phyloP scores from a whole-genome alignment of 2,888 invertebrate genomes.

The Diarsia mendica region DNA sequence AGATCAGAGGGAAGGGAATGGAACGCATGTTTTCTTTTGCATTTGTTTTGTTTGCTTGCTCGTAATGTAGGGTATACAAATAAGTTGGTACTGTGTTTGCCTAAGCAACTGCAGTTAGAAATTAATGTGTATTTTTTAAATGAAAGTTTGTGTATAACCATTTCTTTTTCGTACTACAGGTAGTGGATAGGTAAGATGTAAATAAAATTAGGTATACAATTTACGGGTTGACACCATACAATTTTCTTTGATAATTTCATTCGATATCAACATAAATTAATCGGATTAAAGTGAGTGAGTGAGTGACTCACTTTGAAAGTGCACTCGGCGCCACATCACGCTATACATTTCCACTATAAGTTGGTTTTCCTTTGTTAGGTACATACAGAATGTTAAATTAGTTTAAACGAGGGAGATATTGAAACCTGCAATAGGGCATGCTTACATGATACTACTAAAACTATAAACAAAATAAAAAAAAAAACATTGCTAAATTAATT shows the following conservation, averaged over 20 bases:
- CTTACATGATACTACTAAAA: too few relatives aligned
- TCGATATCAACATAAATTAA: slow-evolving; percentile 41
- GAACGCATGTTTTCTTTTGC: slow-evolving; percentile 15
- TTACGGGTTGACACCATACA: background rate
- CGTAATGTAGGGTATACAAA: background rate
- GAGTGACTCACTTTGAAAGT: too few relatives aligned
- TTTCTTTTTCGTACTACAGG: background rate
- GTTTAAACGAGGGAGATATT: too few relatives aligned
- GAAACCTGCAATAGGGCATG: too few relatives aligned
- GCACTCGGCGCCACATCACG: too few relatives aligned
- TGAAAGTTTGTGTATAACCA: background rate
- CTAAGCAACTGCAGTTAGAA: slow-evolving; percentile 17
- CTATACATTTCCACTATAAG: too few relatives aligned
- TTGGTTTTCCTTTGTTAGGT: too few relatives aligned
- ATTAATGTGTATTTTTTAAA: background rate
- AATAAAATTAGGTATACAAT: background rate
- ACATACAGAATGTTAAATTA: too few relatives aligned
- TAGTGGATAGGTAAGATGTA: background rate
- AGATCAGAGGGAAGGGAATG: slow-evolving; percentile 23
- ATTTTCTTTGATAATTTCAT: slow-evolving; percentile 31
- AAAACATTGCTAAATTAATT: too few relatives aligned
- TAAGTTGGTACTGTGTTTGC: background rate
- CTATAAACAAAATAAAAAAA: too few relatives aligned
- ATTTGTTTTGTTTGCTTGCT: slow-evolving; percentile 15
- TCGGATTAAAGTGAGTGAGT: slow-evolving; percentile 3